Base-by-base conservation (phyloP, 2,888 invertebrate species). In the Acrobasis repandana region DNA sequence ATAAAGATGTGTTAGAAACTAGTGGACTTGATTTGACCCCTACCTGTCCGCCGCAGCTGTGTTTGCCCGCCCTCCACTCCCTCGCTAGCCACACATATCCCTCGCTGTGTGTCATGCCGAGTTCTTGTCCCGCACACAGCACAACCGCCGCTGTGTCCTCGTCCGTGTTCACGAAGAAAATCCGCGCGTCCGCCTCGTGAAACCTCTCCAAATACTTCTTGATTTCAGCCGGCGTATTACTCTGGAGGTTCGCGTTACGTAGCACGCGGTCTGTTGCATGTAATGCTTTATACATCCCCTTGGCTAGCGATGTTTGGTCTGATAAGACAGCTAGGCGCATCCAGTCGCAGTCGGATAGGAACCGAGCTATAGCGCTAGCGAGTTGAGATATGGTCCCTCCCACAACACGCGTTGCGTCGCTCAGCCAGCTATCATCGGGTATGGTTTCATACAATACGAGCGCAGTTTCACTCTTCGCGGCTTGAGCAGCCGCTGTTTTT, bases 151-250 rank as follows among this genome's bases (percentile, higher is more conserved):
- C 94, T 0, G 94, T 93, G 38, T 92, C 89, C 63, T 93, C 90
- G 62, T 95, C 94, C 38, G 96, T 94, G 79, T 97, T 97, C 0
- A 96, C 94, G 63, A 97, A 95, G 50, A 98, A 95, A 10, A 98
- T 95, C 67, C 94, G 94, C 0, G 96, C 96, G 54, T 94, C 93
- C 62, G 2, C 58, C 2, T 49, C 47, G 15, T 51, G 50, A 11
- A 82, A 64, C 2, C 49, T 28, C 48, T 51, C 14, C 47, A 80
- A 62, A 10, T 16, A 11, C 16, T 38, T 11, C 33, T 16, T 34
- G 16, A 54, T 38, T 5, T 48, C 9, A 54, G 20, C 36, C 16
- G 52, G 16, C 33, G 50, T 14, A 34, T 56, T 11, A 56, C 34
- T 2, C 14, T 10, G 10, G 0, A 61, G 18, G 1, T 46, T 14